Evolutionary conservation across 2,888 invertebrate species (phyloP).

Genomic region (Heliconius aoede): DNA sequence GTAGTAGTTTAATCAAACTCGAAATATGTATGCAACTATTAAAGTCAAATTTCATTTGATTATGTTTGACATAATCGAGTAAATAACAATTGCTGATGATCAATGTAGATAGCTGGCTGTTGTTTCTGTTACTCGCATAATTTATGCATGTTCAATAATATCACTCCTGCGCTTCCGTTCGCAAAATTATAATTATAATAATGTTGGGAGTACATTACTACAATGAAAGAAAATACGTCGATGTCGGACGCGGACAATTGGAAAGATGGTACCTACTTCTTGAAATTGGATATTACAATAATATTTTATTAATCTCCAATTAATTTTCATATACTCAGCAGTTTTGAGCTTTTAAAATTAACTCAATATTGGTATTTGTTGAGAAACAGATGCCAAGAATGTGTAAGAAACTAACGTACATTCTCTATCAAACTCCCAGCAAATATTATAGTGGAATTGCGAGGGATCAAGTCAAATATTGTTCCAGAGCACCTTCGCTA

Average conservation of each 20-base stretch:
- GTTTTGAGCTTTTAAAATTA: too few species aligned
- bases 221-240: too few species aligned
- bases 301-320: too few species aligned
- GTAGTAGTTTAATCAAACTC: neutral
- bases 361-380: neutral
- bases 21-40: neutral
- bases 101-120: neutral
- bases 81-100: neutral
- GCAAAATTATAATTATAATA: too few species aligned
- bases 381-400: neutral
- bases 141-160: conserved; percentile 5
- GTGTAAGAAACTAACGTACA: neutral
- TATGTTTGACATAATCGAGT: neutral
- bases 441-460: neutral
- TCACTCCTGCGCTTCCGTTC: neutral
- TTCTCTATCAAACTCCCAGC: neutral
- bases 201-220: too few species aligned
- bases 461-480: conserved; percentile 23
- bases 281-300: too few species aligned
- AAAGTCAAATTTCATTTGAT: neutral
- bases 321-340: too few species aligned
- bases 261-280: too few species aligned
- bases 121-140: neutral
- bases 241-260: too few species aligned
- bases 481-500: conserved; percentile 15